Evolutionary conservation across 2,797 vertebrate genomes (phyloP).

Genomic region (Morus bassanus): DNA sequence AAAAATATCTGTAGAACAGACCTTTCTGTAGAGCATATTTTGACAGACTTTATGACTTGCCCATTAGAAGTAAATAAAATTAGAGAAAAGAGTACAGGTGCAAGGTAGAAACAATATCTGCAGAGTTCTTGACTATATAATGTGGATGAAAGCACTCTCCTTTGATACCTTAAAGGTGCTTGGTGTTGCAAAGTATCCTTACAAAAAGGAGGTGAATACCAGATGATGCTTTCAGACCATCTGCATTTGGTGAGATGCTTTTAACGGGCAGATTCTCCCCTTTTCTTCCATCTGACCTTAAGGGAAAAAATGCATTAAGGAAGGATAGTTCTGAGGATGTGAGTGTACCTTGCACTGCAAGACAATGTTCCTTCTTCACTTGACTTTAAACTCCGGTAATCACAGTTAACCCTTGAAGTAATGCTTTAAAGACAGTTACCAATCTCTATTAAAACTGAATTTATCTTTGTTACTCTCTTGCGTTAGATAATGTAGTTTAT

Average conservation of each 20-base stretch:
- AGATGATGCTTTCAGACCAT: slow-evolving; percentile 17
- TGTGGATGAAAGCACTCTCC: neutral
- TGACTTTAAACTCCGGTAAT: neutral
- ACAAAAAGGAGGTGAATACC: slow-evolving; percentile 13
- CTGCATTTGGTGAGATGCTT: slow-evolving; percentile 29
- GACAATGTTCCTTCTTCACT: neutral
- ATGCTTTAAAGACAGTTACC: neutral
- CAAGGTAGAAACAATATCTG: neutral
- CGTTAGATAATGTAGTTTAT: neutral
- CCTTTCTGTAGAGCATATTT: neutral
- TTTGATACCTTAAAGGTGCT: neutral
- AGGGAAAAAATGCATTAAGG: slow-evolving; percentile 58
- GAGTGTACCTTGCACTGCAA: neutral
- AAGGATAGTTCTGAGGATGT: neutral
- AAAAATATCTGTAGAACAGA: neutral
- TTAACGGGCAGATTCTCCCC: neutral
- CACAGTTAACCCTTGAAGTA: neutral
- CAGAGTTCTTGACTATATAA: neutral
- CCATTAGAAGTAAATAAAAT: slow-evolving; percentile 30
- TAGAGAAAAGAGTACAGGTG: slow-evolving; percentile 30
- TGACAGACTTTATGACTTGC: neutral
- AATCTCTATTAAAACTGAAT: neutral
- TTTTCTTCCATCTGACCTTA: slow-evolving; percentile 44
- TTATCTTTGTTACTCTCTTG: neutral
- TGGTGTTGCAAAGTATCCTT: neutral